These are phyloP conservation scores for Dermolepida albohirtum DNA, from an alignment of 2,888 invertebrate genomes.

Conservation along the genomic window DNA sequence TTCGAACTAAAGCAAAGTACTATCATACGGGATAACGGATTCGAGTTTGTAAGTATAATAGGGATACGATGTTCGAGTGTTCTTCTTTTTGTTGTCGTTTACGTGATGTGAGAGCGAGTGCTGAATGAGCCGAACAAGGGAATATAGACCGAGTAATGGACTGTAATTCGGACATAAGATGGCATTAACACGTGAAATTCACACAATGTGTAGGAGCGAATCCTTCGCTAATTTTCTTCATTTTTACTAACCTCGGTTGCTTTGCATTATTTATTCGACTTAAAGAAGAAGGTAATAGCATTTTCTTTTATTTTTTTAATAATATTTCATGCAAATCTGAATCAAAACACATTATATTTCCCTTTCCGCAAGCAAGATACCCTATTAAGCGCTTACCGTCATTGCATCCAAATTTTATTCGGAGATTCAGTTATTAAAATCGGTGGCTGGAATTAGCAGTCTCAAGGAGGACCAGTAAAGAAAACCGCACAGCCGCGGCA, in stretches of 20 bases:
- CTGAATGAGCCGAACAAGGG: conserved; percentile 3
- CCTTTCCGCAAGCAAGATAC: background rate
- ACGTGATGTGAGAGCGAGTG: too few species aligned
- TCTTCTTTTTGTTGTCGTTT: conserved; percentile 3
- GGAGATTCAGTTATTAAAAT: conserved; percentile 52
- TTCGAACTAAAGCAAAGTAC: conserved; percentile 2
- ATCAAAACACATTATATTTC: background rate
- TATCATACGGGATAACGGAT: conserved; percentile 27
- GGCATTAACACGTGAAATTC: conserved; percentile 25
- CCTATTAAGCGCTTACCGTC: conserved; percentile 35
- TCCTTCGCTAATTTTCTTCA: too few species aligned
- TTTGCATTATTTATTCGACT: too few species aligned
- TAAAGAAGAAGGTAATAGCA: too few species aligned
- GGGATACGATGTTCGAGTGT: conserved; percentile 34
- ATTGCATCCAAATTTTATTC: conserved; percentile 49
- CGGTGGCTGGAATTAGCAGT: conserved; percentile 51
- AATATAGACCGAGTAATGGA: conserved; percentile 33
- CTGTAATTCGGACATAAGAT: conserved; percentile 32
- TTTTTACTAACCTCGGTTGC: too few species aligned
- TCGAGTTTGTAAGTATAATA: conserved; percentile 29
- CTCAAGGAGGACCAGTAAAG: conserved; percentile 41
- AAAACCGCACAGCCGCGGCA: conserved; percentile 24
- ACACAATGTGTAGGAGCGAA: conserved; percentile 8
- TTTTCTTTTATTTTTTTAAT: background rate
- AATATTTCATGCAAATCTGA: too few species aligned